These are phyloP conservation scores for Pomacea canaliculata DNA, from an alignment of 2,888 invertebrate species.

Conservation along the genomic window DNA sequence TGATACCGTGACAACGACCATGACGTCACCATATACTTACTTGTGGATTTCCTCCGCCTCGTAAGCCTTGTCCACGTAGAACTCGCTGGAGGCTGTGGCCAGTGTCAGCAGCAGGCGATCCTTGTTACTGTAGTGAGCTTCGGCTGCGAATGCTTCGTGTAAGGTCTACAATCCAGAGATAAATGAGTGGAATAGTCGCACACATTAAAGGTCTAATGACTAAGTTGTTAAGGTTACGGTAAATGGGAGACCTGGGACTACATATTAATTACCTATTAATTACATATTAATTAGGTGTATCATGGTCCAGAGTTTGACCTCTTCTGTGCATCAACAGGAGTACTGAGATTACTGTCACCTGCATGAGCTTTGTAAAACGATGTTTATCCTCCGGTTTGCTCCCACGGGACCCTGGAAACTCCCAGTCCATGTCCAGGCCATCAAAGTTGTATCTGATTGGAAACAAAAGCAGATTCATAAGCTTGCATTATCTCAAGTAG, in stretches of 20 bases:
- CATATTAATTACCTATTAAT: no score
- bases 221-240: no score
- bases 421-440: slow-evolving; percentile 93
- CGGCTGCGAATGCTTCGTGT: slow-evolving; percentile 44
- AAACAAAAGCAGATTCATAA: background rate
- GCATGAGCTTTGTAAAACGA: slow-evolving; percentile 48
- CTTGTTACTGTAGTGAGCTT: slow-evolving; percentile 42
- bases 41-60: slow-evolving; percentile 50
- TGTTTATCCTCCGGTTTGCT: slow-evolving; percentile 53
- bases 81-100: slow-evolving; percentile 57
- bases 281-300: no score
- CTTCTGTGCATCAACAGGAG: no score
- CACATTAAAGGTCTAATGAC: no score
- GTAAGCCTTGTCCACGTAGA: slow-evolving; percentile 55
- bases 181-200: background rate
- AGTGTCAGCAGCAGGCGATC: slow-evolving; percentile 51
- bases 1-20: no score
- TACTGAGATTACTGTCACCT: slow-evolving; percentile 35
- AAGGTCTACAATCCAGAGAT: slow-evolving; percentile 40
- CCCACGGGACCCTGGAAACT: slow-evolving; percentile 78
- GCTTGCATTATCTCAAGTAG: no score
- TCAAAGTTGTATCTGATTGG: slow-evolving; percentile 76
- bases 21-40: slow-evolving; percentile 32
- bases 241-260: no score
- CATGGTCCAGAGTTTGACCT: no score